phyloP scores from a whole-genome alignment of 2,888 invertebrate species.

The Empis stercorea region DNA sequence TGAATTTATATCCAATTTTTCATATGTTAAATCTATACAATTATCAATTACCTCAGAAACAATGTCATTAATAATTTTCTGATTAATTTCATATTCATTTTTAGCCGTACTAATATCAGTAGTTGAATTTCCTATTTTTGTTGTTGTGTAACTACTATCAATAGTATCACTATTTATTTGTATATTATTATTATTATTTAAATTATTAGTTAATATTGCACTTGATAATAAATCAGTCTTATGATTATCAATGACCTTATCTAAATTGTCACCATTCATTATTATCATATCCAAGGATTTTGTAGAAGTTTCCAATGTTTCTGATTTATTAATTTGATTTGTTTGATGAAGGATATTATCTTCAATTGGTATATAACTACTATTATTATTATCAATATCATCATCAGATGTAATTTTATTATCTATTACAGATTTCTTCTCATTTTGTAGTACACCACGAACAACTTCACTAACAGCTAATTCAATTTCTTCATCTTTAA shows the following conservation, averaged over 20 bases:
- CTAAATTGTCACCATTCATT: constrained; percentile 3
- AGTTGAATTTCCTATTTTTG: constrained; percentile 7
- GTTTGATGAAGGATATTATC: not conserved
- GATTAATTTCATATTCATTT: constrained; percentile 13
- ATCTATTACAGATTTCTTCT: constrained; percentile 24
- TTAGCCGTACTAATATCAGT: constrained; percentile 11
- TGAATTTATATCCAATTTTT: constrained; percentile 4
- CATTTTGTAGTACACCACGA: constrained; percentile 38
- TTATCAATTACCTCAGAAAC: constrained; percentile 31
- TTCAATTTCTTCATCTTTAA: constrained; percentile 42
- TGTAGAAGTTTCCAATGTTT: constrained; percentile 10
- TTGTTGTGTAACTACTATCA: constrained; percentile 18
- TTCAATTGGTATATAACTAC: not conserved
- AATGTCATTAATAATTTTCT: constrained; percentile 25
- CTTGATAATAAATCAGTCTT: constrained; percentile 31
- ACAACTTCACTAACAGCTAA: constrained; percentile 41
- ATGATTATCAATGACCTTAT: constrained; percentile 28
- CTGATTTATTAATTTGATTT: not conserved
- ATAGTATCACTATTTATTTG: constrained; percentile 21
- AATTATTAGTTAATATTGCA: constrained; percentile 19
- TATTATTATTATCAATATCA: constrained; percentile 6
- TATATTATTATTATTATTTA: constrained; percentile 12
- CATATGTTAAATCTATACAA: constrained; percentile 14
- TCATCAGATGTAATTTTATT: constrained; percentile 6
- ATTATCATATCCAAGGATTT: constrained; percentile 9